phyloP scores from a whole-genome alignment of 2,797 vertebrate genomes.

The Clarias laeviceps region DNA sequence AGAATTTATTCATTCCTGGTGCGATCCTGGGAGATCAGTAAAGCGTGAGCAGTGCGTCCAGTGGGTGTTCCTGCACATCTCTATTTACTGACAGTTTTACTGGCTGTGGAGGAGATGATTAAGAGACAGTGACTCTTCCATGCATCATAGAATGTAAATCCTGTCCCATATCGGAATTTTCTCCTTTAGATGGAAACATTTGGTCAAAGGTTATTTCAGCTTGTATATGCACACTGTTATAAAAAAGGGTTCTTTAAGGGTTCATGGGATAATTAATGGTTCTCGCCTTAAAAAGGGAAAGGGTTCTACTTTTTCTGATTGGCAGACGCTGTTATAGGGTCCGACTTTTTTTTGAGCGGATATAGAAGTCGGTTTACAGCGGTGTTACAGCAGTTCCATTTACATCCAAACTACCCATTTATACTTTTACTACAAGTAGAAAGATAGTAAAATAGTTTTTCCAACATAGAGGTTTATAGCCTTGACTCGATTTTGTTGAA shows the following conservation, averaged over 20 bases:
- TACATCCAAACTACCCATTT: background rate
- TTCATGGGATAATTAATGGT: background rate
- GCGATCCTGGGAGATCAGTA: conserved; percentile 26
- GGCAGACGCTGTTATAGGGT: background rate
- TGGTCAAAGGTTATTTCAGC: conserved; percentile 35
- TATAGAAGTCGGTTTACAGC: background rate
- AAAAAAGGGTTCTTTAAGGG: background rate
- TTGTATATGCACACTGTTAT: conserved; percentile 3
- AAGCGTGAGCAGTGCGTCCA: conserved; percentile 31
- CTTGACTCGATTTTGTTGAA: conserved; percentile 8
- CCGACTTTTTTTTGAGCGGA: background rate
- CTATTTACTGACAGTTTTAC: conserved; percentile 45
- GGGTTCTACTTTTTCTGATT: background rate
- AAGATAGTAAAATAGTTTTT: background rate
- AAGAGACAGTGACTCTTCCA: conserved; percentile 33
- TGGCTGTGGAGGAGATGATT: conserved; percentile 42
- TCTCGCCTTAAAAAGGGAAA: background rate
- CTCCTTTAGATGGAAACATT: conserved; percentile 37
- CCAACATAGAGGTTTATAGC: background rate
- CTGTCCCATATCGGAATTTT: conserved; percentile 42
- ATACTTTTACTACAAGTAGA: background rate
- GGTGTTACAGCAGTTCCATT: background rate
- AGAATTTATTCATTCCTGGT: conserved; percentile 26
- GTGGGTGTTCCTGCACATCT: conserved; percentile 44
- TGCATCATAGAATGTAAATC: conserved; percentile 42